Evolutionary conservation across 1,140 invertebrate species (phyloP), one percentile per base, ranked within the genome.

Genomic region (Phymastichus coffea): DNA sequence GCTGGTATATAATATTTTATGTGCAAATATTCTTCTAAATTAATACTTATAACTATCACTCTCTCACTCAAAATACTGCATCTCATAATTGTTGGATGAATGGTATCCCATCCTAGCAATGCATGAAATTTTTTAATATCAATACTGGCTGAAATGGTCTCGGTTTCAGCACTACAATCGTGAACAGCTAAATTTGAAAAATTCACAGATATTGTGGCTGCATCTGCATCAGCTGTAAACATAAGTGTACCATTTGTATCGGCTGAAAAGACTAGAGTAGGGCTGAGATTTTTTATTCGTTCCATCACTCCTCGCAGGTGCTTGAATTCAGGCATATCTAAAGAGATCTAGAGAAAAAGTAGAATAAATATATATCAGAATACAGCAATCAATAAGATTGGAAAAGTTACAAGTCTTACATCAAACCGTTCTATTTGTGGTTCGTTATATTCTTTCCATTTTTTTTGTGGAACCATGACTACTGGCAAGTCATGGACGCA

Each of bases 401-500:
- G 2, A 19, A 19, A 19, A 44, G 4, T 20, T 12, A 44, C 28
- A 33, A 33, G 28, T 33, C 12, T 80, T 82, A 90, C 88, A 83
- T 93, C 85, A 74, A 88, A 92, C 43, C 85, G 75, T 8, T 88
- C 88, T 64, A 90, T 82, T 51, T 78, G 76, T 12, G 93, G 93
- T 70, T 93, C 86, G 56, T 87, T 79, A 73, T 87, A 93, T 30
- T 88, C 84, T 3, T 74, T 67, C 92, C 92, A 95, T 63, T 90
- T 81, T 67, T 87, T 85, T 54, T 87, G 82, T 7, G 90, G 86
- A 61, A 95, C 86, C 1, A 94, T 84, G 57, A 81, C 81, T 6
- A 93, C 89, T 9, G 92, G 91, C 47, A 95, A 86, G 77, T 95
- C 92, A 76, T 95, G 92, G 4, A 89, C 84, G 51, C 87, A 85